Conservation (phyloP, 2,113 vertebrate species). For the Platichthys flesus region DNA sequence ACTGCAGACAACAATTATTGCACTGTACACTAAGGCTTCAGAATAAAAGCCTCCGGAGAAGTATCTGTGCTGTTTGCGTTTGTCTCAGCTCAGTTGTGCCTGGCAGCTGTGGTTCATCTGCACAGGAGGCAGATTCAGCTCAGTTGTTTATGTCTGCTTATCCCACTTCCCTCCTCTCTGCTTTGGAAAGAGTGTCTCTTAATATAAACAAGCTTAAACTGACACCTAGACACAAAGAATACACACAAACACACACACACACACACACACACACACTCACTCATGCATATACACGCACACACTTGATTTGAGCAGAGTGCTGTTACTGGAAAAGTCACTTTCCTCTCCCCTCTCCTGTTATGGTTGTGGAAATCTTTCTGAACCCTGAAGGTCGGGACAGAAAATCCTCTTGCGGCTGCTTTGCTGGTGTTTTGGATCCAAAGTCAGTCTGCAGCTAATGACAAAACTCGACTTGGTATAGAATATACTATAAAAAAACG, state of each 20-base stretch:
- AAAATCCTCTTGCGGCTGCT: neutral
- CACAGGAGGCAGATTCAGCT: conserved; percentile 1
- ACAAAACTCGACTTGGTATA: neutral
- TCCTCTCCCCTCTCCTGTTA: conserved; percentile 30
- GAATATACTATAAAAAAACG: neutral
- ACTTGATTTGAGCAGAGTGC: neutral
- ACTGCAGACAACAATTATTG: conserved; percentile 1
- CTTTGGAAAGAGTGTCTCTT: conserved; percentile 19
- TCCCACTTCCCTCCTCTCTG: conserved; percentile 30
- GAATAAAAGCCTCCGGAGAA: conserved; percentile 45
- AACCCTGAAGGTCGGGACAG: conserved; percentile 17
- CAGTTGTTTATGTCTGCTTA: conserved; percentile 56
- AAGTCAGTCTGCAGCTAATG: neutral
- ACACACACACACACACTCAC: neutral
- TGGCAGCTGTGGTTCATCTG: conserved; percentile 49
- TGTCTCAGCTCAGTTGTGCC: conserved; percentile 4
- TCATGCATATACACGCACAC: neutral
- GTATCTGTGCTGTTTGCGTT: neutral
- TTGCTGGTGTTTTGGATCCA: neutral
- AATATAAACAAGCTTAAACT: conserved; percentile 50
- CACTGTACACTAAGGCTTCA: conserved; percentile 13
- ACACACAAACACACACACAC: neutral
- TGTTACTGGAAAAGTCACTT: conserved; percentile 32
- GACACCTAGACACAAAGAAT: conserved; percentile 1
- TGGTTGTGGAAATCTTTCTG: conserved; percentile 28